These are phyloP conservation scores for Myrmecophaga tridactyla DNA, from an alignment of 2,113 vertebrate genomes.

Conservation along the genomic window DNA sequence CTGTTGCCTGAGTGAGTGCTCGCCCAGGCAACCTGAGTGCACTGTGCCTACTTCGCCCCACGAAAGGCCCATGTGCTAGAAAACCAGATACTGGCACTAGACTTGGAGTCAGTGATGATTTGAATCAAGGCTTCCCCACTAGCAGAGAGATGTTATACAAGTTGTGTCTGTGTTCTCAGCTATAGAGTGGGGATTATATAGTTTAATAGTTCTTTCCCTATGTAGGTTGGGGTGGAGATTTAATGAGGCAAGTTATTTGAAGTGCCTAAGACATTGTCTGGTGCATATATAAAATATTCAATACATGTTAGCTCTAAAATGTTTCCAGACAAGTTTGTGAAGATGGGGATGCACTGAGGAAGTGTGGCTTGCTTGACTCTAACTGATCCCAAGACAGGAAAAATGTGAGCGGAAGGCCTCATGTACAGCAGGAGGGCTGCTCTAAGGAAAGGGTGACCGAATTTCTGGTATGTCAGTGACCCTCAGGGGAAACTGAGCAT, in stretches of 20 bases:
- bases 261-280: not conserved
- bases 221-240: not conserved
- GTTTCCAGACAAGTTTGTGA: not conserved
- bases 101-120: not conserved
- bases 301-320: not conserved
- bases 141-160: not conserved
- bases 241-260: too few species aligned
- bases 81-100: not conserved
- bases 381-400: not conserved
- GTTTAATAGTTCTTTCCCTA: not conserved
- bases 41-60: not conserved
- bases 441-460: not conserved
- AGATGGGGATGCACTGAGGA: not conserved
- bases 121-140: not conserved
- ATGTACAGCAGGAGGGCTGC: not conserved
- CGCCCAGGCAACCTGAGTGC: not conserved
- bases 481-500: not conserved
- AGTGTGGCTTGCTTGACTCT: not conserved
- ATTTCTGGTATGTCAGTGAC: not conserved
- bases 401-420: not conserved
- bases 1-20: not conserved
- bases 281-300: not conserved
- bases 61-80: not conserved
- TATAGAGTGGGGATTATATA: not conserved
- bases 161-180: not conserved